A percentile compares a stretch with the other conserved stretches of the same genome.
Evolutionary conservation across 2,888 invertebrate genomes (phyloP).

Genomic region (Chrysina gloriosa): DNA sequence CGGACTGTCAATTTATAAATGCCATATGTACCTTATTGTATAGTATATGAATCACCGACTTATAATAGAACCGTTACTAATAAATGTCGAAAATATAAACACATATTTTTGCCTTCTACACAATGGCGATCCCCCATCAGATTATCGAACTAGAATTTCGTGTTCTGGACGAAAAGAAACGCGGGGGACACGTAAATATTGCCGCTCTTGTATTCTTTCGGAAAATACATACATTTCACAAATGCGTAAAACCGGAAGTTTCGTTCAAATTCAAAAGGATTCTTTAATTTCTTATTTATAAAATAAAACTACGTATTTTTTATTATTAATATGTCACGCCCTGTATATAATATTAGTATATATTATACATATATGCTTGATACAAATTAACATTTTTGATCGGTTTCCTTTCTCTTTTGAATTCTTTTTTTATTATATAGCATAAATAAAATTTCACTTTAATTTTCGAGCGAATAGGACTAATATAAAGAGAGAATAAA

Average conservation of each 20-base stretch:
- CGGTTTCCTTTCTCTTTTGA: too few relatives aligned
- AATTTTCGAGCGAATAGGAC: too few relatives aligned
- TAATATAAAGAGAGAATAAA: too few relatives aligned
- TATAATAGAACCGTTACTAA: conserved; percentile 38
- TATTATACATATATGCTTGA: too few relatives aligned
- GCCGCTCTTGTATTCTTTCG: too few relatives aligned
- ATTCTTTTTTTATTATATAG: too few relatives aligned
- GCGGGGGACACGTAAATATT: neutral
- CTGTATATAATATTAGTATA: too few relatives aligned
- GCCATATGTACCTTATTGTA: conserved; percentile 43
- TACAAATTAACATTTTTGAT: too few relatives aligned
- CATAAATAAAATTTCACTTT: too few relatives aligned
- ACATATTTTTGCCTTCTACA: conserved; percentile 32
- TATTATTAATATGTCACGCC: neutral
- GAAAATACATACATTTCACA: too few relatives aligned
- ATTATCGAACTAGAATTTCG: conserved; percentile 5
- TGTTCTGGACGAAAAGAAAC: neutral
- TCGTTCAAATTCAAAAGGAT: too few relatives aligned
- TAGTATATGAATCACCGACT: conserved; percentile 40
- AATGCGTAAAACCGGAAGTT: too few relatives aligned
- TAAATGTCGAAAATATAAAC: conserved; percentile 40
- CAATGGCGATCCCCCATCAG: neutral
- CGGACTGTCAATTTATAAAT: conserved; percentile 42
- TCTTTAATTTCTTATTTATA: neutral
- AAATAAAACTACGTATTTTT: neutral